Evolutionary conservation across 2,888 invertebrate species (phyloP).

Genomic region (Alviniconcha strummeri): DNA sequence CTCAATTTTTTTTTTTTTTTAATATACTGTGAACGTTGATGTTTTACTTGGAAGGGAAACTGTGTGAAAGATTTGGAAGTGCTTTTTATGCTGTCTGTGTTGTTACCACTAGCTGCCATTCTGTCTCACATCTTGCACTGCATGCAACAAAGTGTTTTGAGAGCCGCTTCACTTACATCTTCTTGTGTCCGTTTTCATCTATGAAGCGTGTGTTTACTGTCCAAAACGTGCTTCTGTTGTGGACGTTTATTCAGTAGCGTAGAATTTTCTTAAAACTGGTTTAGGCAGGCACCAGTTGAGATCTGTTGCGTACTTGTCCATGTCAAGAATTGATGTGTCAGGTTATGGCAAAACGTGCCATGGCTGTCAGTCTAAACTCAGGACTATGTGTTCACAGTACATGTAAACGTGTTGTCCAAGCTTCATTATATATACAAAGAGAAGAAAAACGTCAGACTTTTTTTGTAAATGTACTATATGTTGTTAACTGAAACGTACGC

Average conservation of each 20-base stretch:
- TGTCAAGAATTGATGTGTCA: constrained; percentile 27
- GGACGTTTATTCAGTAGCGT: neutral
- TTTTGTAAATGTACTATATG: constrained; percentile 19
- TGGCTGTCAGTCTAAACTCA: constrained; percentile 35
- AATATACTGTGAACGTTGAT: constrained; percentile 15
- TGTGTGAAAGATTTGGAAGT: constrained; percentile 15
- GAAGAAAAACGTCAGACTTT: neutral
- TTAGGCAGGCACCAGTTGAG: constrained; percentile 29
- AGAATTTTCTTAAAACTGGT: neutral
- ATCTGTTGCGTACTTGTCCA: constrained; percentile 30
- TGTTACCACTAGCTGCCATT: constrained; percentile 3
- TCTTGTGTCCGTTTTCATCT: constrained; percentile 17
- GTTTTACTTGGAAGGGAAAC: constrained; percentile 2
- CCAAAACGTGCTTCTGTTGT: constrained; percentile 25
- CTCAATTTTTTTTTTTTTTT: neutral
- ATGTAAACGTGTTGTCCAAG: constrained; percentile 27
- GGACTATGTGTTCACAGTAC: constrained; percentile 35
- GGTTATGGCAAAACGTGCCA: constrained; percentile 33
- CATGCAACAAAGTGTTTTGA: constrained; percentile 16
- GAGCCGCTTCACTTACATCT: neutral
- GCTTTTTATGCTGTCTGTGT: neutral
- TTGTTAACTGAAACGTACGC: constrained; percentile 26
- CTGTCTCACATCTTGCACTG: constrained; percentile 22
- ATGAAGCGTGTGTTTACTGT: neutral
- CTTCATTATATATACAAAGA: constrained; percentile 21